Evolutionary conservation across 2,888 invertebrate species (phyloP), one percentile per base, ranked within the genome.

Genomic region (Andrena camellia): DNA sequence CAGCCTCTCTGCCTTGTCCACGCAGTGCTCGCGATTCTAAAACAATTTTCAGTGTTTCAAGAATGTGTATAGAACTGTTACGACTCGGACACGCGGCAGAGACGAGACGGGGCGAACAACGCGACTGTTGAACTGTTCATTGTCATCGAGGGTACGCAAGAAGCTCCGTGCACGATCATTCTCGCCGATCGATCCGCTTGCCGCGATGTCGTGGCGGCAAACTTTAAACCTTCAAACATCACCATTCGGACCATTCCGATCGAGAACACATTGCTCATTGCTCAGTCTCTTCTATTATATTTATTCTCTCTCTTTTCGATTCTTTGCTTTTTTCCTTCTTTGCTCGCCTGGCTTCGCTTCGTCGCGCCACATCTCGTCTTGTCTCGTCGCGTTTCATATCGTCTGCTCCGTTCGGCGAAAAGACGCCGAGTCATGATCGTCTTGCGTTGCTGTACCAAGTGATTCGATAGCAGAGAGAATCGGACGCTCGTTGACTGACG

Each of bases 161-260:
- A 83, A 85, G 72, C 73, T 79, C 83, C 72, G 84, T 84, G 86
- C 83, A 81, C 78, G 85, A 90, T 90, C 83, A 83, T 76, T 77
- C 75, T 68, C 81, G 59, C 70, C 84, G 88, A 86, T 89, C 86
- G 86, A 86, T 86, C 66, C 69, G 82, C 81, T 86, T 71, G 79
- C 79, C 84, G 85, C 7, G 74, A 31, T 6, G 68, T 20, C 50
- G 59, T 7, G 50, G 35, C 72, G 88, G 90, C 87, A 87, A 83
- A 83, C 83, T 83, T 89, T 87, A 86, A 90, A 84, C 84, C 83
- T 85, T 89, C 86, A 85, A 90, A 83, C 82, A 69, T 80, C 79
- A 66, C 17, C 42, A 13, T 42, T 73, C 84, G 48, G 64, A 23
- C 76, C 74, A 71, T 78, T 81, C 78, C 71, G 68, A 78, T 76